A percentile compares a stretch with the other conserved stretches of the same genome.
Evolutionary conservation across 1,140 invertebrate genomes (phyloP).

Genomic region (Drosophila sulfurigaster): DNA sequence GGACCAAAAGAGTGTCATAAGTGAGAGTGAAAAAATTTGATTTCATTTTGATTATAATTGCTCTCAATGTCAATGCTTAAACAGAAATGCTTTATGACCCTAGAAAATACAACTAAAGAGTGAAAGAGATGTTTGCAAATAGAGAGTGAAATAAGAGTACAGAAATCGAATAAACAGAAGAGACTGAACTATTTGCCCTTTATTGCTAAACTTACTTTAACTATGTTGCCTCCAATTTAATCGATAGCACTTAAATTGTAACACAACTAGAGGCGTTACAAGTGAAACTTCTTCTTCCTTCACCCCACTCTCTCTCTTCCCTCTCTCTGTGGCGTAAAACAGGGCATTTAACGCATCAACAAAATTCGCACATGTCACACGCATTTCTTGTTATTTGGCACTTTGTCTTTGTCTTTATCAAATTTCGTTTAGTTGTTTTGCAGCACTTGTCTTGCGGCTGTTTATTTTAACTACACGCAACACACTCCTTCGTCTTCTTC

Average conservation of each 20-base stretch:
- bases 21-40: conserved; percentile 26
- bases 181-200: background rate
- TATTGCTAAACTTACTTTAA: background rate
- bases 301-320: background rate
- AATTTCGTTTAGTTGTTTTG: conserved; percentile 12
- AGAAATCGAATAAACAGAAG: no score
- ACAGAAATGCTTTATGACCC: background rate
- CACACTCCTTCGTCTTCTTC: background rate
- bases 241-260: conserved; percentile 18
- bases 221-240: background rate
- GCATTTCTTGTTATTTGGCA: conserved; percentile 34
- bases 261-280: conserved; percentile 10
- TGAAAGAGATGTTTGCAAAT: background rate
- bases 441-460: conserved; percentile 32
- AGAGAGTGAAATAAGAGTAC: no score
- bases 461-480: conserved; percentile 18
- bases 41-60: conserved; percentile 48
- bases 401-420: conserved; percentile 31
- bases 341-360: conserved; percentile 29
- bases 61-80: conserved; percentile 9
- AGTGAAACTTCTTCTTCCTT: background rate
- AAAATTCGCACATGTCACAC: conserved; percentile 33
- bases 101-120: no score
- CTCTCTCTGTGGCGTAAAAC: background rate
- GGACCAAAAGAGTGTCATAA: background rate